Evolutionary conservation across 1,140 invertebrate species (phyloP), one percentile per base, ranked within the genome.

Genomic region (Aricia agestis): DNA sequence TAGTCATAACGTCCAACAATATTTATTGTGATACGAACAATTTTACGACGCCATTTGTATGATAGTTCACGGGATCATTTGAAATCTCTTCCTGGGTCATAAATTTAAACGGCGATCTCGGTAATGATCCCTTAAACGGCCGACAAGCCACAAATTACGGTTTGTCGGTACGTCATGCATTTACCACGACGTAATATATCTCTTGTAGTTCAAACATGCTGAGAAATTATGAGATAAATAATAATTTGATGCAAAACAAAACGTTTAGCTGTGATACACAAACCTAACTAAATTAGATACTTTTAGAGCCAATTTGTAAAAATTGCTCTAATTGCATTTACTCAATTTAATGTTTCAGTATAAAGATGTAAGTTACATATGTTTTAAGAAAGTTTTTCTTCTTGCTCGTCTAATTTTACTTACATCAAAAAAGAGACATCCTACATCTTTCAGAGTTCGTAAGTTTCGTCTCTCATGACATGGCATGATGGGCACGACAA

Each of bases 51-150:
- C 59, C 59, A 19, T 19, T 19, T 63, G 19, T 19, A 63, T 63
- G 59, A 63, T 63, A 63, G 18, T 63, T 63, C 59, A 63, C 19
- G 19, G 18, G 59, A 63, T 63, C 19, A 63, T 63, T 63, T 19
- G n/a, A 25, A 19, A 19, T 63, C 59, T 63, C 59, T 63, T 63
- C 59, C 59, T 63, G 6, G 59, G 17, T 63, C 59, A 25, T 63
- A 63, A 63, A 63, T 63, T 63, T 63, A 11, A 63, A 63, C 59
- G 59, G 18, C 17, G 10, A 63, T 18, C 59, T 63, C 18, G 59
- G 19, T 63, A 63, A 63, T 63, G 59, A 63, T 11, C 59, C 59
- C 18, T 63, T 63, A 63, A 63, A 63, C 19, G 59, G 19, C 59
- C 18, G 59, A 63, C 18, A 19, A 25, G 59, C 59, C 59, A 19